A percentile compares a stretch with the other conserved stretches of the same genome.
Evolutionary conservation across 2,113 vertebrate species (phyloP).

Genomic region (Crotalus horridus): DNA sequence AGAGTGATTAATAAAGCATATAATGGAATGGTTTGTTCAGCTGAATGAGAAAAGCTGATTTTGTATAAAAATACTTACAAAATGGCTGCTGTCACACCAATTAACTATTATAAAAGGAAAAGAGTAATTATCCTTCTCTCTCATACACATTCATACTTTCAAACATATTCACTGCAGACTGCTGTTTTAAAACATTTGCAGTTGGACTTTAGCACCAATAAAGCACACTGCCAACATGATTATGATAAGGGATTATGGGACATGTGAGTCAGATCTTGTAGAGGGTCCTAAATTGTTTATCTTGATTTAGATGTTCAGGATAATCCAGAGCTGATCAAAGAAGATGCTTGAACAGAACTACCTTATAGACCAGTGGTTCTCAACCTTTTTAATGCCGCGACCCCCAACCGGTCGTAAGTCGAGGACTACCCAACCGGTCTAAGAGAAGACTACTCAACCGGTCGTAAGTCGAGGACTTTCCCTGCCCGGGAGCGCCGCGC

Average conservation of each 20-base stretch:
- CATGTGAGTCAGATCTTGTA: not conserved
- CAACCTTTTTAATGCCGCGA: no score
- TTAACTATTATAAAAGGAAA: not conserved
- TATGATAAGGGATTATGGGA: not conserved
- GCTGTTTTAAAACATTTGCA: not conserved
- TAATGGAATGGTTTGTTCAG: not conserved
- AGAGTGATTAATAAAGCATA: not conserved
- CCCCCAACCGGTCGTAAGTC: no score
- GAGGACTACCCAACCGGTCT: no score
- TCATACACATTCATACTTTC: not conserved
- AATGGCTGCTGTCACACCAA: not conserved
- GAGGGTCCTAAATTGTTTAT: not conserved
- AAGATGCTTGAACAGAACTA: not conserved
- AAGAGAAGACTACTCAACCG: no score
- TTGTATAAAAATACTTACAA: not conserved
- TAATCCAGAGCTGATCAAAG: not conserved
- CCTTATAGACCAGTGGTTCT: not conserved
- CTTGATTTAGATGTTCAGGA: not conserved
- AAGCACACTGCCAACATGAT: not conserved
- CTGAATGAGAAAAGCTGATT: not conserved
- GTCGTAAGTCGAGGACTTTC: no score
- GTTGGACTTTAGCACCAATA: not conserved
- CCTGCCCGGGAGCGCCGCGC: no score
- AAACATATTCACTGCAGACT: not conserved
- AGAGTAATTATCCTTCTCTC: not conserved